Percentiles rank a stretch among this genome's conserved stretches.
Evolutionary conservation across 2,113 vertebrate species (phyloP).

Genomic region (Cygnus buccinator): DNA sequence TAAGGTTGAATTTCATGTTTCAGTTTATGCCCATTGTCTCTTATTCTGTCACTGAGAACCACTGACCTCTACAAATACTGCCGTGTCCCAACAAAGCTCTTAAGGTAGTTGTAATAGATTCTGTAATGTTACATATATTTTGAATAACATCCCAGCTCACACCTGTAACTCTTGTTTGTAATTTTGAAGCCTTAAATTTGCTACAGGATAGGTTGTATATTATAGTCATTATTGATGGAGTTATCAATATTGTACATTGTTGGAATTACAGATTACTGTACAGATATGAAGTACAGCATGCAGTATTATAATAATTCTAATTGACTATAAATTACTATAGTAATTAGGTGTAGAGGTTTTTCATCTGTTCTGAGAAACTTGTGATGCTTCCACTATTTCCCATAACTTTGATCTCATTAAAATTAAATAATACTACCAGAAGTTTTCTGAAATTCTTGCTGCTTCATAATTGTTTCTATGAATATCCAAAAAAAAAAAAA

Average conservation of each 20-base stretch:
- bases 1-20: too few relatives aligned
- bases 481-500: slow-evolving; percentile 30
- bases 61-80: neutral
- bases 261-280: neutral
- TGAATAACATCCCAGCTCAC: neutral
- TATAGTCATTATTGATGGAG: neutral
- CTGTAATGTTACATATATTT: neutral
- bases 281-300: too few relatives aligned
- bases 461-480: neutral
- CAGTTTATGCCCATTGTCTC: too few relatives aligned
- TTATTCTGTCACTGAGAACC: too few relatives aligned
- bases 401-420: slow-evolving; percentile 43
- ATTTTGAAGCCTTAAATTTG: neutral
- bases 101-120: neutral
- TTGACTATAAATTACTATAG: too few relatives aligned
- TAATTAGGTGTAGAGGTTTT: neutral
- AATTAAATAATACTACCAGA: neutral
- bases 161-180: neutral
- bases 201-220: neutral
- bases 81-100: neutral
- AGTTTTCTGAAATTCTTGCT: slow-evolving; percentile 10
- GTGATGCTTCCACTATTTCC: neutral
- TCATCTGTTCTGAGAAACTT: neutral
- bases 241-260: neutral
- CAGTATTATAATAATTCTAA: too few relatives aligned